Base-by-base conservation (phyloP, 2,797 vertebrate species). In the Rhodeus uyekii region DNA sequence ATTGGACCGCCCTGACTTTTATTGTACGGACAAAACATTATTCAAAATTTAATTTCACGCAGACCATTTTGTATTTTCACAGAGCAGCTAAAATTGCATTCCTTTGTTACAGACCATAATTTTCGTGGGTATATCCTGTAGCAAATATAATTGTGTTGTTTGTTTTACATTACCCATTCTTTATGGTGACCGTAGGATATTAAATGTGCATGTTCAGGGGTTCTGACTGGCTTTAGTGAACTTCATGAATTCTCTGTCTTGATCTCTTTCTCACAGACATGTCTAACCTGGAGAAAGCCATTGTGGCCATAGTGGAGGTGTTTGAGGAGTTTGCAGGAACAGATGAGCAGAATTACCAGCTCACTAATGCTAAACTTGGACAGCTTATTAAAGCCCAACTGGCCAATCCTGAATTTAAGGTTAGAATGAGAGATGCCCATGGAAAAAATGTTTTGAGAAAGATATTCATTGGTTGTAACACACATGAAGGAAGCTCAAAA, bases 231-330 rank as follows among this genome's bases (percentile, higher is more conserved):
- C 68, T 10, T 46, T 46, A 4, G 2, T 36, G 6, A 16, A 13
- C 22, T 64, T 46, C 24, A 46, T 27, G 24, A 39, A 27, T 50
- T 36, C 22, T 36, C 7, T 36, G 9, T 48, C 8, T 73, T 34
- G 68, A 1, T 34, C 27, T 81, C 8, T 84, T 5, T 81, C 29
- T 76, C 10, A 46, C 50, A 89, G 86, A 44, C 61, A 94, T 94
- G 94, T 80, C 92, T 84, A 91, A 88, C 29, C 86, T 95, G 74
- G 93, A 94, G n/a, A 42, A 86, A 2, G 82, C 86, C 72, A 91
- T 95, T 32, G 69, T 74, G 8, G 87, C 85, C 72, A 89, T 94
- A 3, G 91, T 93, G 53, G 93, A 93, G 1, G 71, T 94, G 36
- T 95, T 94, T 61, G 65, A 92, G 75, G 88, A 94, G 9, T 93